phyloP scores from a whole-genome alignment of 2,888 invertebrate species.

The Cerastis leucographa region DNA sequence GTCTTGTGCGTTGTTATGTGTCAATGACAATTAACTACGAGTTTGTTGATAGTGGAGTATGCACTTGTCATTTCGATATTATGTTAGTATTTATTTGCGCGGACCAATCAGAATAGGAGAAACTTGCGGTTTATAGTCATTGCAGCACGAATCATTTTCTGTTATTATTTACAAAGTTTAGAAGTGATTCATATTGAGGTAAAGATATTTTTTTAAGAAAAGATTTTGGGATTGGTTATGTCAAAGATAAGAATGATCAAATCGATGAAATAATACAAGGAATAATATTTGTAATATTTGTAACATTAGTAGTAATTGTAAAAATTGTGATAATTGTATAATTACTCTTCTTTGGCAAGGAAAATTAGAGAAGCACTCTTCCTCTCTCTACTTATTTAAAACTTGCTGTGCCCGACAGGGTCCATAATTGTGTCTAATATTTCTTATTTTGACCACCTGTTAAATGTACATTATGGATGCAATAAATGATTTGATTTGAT shows the following conservation, averaged over 20 bases:
- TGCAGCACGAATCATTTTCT: not conserved
- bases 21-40: conserved; percentile 49
- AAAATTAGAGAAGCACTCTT: no score
- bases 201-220: not conserved
- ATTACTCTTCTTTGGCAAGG: no score
- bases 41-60: conserved; percentile 37
- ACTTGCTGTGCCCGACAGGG: no score
- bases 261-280: conserved; percentile 11
- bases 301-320: no score
- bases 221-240: not conserved
- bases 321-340: no score
- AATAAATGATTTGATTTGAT: no score
- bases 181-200: not conserved
- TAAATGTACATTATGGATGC: no score
- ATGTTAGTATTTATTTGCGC: not conserved
- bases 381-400: no score
- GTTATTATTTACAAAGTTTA: not conserved
- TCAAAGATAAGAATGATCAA: not conserved
- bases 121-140: not conserved
- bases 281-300: no score
- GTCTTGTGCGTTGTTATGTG: conserved; percentile 49
- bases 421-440: no score
- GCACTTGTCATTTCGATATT: conserved; percentile 4
- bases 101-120: not conserved
- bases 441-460: no score